Base-by-base conservation (phyloP, 2,113 vertebrate genomes). In the Myiozetetes cayanensis region DNA sequence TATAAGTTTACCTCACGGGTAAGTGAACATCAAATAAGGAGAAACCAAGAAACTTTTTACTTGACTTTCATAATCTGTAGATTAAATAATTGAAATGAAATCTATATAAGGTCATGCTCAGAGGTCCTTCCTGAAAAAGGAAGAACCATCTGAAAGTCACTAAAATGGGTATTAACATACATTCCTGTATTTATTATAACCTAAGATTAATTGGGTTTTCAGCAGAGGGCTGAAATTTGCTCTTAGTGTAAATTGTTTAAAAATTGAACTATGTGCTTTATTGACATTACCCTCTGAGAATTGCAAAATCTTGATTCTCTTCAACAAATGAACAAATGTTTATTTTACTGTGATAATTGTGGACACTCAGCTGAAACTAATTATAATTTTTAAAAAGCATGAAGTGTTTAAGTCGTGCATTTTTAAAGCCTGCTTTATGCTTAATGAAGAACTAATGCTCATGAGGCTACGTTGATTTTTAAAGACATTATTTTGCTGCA, bases 271-370 rank as follows among this genome's bases (percentile, higher is more conserved):
- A 31, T 47, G 4, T 63, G 16, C 2, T 85, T 89, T 52, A 55
- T 5, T 83, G 37, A 65, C 0, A 2, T 33, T 63, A 22, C 13
- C 5, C 12, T 78, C 31, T 35, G n/a, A 85, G 28, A 68, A 85
- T 31, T 52, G 70, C 2, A 72, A 41, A 75, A 75, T 61, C 13
- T 90, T 50, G 4, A 37, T 59, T 87, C 20, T 91, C 22, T 73
- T 76, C n/a, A 46, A 43, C 9, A 49, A 91, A 80, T 28, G 15
- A 89, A 53, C 9, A 79, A 66, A 67, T 62, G 8, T 62, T 95
- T 96, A 73, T 94, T 94, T 89, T 89, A 47, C 24, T 96, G 68
- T 25, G n/a, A 68, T 78, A 83, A 90, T 66, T 27, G 8, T 41
- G 37, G 50, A 58, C 43, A 39, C 21, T 80, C 39, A 74, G 8